phyloP scores from a whole-genome alignment of 2,888 invertebrate species.

The Prenolepis imparis region DNA sequence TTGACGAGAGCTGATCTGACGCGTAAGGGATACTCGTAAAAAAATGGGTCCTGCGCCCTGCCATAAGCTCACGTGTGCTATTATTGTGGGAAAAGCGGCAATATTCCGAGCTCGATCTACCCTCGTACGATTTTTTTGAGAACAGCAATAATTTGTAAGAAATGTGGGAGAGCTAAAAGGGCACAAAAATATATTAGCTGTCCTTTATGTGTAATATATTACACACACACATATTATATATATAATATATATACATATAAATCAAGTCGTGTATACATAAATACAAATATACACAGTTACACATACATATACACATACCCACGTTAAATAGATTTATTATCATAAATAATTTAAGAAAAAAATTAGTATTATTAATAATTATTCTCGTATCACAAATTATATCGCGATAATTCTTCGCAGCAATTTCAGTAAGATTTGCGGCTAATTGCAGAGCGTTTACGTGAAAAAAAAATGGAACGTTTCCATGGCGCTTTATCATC shows the following conservation, averaged over 20 bases:
- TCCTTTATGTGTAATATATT: too few relatives aligned
- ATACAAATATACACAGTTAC: not conserved
- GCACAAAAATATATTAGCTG: not conserved
- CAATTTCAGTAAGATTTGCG: constrained; percentile 4
- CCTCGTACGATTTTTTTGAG: constrained; percentile 23
- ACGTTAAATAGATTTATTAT: not conserved
- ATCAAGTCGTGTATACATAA: too few relatives aligned
- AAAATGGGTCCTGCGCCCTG: constrained; percentile 63
- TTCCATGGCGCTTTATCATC: constrained; percentile 70
- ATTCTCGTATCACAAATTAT: not conserved
- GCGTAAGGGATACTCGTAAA: constrained; percentile 79
- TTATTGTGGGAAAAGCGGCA: constrained; percentile 79
- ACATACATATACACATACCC: not conserved
- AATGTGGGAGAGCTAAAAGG: not conserved
- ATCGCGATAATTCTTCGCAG: not conserved
- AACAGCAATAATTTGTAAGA: constrained; percentile 3
- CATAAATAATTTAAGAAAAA: not conserved
- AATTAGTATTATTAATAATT: not conserved
- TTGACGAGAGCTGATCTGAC: constrained; percentile 82
- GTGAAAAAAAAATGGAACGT: constrained; percentile 50
- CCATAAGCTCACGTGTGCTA: constrained; percentile 75
- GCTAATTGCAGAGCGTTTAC: constrained; percentile 53
- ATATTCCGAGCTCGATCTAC: constrained; percentile 45
- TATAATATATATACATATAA: too few relatives aligned
- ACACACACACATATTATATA: too few relatives aligned